A percentile compares a stretch with the other conserved stretches of the same genome.
phyloP scores from a whole-genome alignment of 23 tunicate species.

The Trididemnum nubilum region DNA sequence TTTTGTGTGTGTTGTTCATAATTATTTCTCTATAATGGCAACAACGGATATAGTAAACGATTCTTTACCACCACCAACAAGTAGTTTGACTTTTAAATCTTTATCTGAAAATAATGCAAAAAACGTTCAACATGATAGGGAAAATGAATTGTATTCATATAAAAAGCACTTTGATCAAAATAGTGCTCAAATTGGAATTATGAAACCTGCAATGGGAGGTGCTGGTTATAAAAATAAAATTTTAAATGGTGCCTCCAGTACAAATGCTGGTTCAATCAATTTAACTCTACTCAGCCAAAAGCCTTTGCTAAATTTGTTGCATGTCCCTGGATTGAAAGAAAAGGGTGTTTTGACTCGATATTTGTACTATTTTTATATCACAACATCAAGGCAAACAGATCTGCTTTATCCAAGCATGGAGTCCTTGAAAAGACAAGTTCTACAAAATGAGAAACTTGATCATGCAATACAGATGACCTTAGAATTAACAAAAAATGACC shows the following conservation, averaged over 20 bases:
- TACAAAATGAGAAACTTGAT: constrained; percentile 41
- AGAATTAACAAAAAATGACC: neutral
- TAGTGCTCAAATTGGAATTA: constrained; percentile 1
- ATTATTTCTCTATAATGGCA: no score
- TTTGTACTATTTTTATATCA: constrained; percentile 57
- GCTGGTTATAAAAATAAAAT: neutral
- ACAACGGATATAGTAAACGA: no score
- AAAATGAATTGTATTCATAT: no score
- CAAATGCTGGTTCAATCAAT: neutral
- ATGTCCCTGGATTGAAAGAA: constrained; percentile 46
- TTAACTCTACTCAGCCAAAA: constrained; percentile 1
- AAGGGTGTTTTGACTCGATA: constrained; percentile 64
- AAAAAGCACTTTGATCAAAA: constrained; percentile 15
- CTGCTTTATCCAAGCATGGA: constrained; percentile 38
- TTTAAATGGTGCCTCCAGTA: neutral
- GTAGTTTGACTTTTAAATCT: no score
- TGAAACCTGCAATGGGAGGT: constrained; percentile 13
- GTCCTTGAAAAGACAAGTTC: constrained; percentile 34
- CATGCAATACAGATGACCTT: neutral
- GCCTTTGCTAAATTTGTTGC: constrained; percentile 42
- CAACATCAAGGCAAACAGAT: constrained; percentile 28
- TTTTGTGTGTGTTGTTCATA: no score
- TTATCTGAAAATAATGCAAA: no score
- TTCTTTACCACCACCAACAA: no score
- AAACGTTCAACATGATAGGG: no score